A percentile compares a stretch with the other conserved stretches of the same genome.
Evolutionary conservation across 2,888 invertebrate genomes (phyloP).

Genomic region (Gerris lacustris): DNA sequence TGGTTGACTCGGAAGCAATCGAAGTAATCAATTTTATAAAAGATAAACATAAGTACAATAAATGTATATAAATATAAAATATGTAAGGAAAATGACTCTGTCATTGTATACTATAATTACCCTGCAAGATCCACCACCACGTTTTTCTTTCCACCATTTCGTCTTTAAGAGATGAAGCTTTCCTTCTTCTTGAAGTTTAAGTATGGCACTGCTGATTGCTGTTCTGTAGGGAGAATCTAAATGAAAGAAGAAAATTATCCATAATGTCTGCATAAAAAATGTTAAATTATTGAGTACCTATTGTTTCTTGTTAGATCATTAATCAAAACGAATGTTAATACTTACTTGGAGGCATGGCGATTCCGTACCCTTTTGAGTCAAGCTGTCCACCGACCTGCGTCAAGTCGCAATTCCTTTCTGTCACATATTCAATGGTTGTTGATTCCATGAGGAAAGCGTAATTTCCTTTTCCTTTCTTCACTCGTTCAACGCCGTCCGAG

Average conservation of each 20-base stretch:
- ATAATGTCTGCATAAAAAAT: neutral
- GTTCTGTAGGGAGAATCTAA: conserved; percentile 87
- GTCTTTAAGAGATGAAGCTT: conserved; percentile 85
- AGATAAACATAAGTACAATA: too few species aligned
- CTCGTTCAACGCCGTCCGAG: conserved; percentile 80
- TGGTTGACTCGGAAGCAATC: too few species aligned
- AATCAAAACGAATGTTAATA: conserved; percentile 18
- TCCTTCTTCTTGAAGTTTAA: conserved; percentile 91
- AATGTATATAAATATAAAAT: too few species aligned
- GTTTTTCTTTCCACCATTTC: conserved; percentile 79
- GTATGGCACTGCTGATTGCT: conserved; percentile 83
- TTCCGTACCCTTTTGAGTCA: conserved; percentile 91
- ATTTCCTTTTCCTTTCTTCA: conserved; percentile 66
- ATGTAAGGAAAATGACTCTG: too few species aligned
- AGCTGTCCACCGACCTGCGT: conserved; percentile 84
- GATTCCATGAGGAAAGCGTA: conserved; percentile 98
- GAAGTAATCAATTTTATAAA: too few species aligned
- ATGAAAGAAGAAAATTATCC: conserved; percentile 27
- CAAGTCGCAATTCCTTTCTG: conserved; percentile 78
- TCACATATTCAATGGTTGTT: conserved; percentile 87
- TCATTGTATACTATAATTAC: conserved; percentile 41
- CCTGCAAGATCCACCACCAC: conserved; percentile 75
- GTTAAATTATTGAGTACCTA: too few species aligned
- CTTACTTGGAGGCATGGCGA: conserved; percentile 84
- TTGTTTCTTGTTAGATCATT: too few species aligned